Evolutionary conservation across 2,113 vertebrate species (phyloP).

Genomic region (Balaeniceps rex): DNA sequence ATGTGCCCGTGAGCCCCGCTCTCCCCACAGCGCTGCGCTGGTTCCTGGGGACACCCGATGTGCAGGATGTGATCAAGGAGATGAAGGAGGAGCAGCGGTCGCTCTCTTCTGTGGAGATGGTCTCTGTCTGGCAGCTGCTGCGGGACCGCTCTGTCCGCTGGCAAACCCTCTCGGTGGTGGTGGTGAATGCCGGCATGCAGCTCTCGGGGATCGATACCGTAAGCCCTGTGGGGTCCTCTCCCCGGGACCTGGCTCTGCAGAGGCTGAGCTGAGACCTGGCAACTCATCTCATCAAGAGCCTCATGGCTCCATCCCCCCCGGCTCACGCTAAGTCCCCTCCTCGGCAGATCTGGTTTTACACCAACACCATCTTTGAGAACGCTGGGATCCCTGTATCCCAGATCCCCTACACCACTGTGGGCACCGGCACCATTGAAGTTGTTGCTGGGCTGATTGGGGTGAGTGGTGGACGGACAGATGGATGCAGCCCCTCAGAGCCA

Average conservation of each 20-base stretch:
- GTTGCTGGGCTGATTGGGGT: conserved; percentile 84
- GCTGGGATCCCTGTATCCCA: conserved; percentile 75
- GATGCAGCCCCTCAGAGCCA: background rate
- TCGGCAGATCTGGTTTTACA: conserved; percentile 91
- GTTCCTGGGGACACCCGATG: conserved; percentile 74
- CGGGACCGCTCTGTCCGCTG: conserved; percentile 75
- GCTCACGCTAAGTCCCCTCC: background rate
- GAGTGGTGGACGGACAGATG: background rate
- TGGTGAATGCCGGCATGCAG: conserved; percentile 89
- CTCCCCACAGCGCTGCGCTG: conserved; percentile 71
- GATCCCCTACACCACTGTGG: conserved; percentile 87
- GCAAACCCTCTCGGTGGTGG: conserved; percentile 82
- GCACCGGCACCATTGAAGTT: conserved; percentile 84
- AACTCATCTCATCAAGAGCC: background rate
- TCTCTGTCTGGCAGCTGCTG: conserved; percentile 77
- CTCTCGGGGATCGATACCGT: conserved; percentile 90
- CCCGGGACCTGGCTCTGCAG: background rate
- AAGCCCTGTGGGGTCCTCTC: background rate
- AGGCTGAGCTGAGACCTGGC: background rate
- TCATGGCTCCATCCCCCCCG: fast-evolving
- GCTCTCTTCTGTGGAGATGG: conserved; percentile 71
- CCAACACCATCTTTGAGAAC: conserved; percentile 85
- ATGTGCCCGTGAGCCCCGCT: fast-evolving
- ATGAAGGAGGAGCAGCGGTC: conserved; percentile 85
- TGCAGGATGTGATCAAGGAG: conserved; percentile 83